These are phyloP conservation scores for Orthosia cruda DNA, from an alignment of 2,888 invertebrate species.

Conservation along the genomic window DNA sequence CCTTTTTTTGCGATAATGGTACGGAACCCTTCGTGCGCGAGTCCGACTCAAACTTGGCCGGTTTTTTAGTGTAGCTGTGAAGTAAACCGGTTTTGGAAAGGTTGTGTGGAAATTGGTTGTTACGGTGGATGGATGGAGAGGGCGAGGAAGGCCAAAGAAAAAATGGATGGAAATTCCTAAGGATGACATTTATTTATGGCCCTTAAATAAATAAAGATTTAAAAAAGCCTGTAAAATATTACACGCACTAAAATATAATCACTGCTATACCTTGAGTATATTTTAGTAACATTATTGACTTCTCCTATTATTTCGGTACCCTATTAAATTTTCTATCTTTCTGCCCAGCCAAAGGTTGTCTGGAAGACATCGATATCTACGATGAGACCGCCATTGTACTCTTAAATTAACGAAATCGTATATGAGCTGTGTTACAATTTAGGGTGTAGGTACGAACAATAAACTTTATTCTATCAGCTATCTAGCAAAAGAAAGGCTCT, in stretches of 20 bases:
- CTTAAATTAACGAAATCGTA: not conserved
- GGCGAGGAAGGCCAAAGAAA: too few species aligned
- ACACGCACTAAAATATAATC: not conserved
- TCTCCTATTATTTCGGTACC: slow-evolving; percentile 16
- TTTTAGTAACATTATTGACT: not conserved
- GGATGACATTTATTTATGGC: too few species aligned
- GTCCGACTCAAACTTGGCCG: too few species aligned
- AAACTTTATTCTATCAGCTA: too few species aligned
- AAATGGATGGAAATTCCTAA: too few species aligned
- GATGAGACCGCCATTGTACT: not conserved
- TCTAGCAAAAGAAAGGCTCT: too few species aligned
- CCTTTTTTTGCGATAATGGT: too few species aligned
- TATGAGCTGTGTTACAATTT: not conserved
- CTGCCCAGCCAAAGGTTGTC: slow-evolving; percentile 18
- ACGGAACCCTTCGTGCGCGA: too few species aligned
- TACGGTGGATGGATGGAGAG: too few species aligned
- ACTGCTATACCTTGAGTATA: too few species aligned
- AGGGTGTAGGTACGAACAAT: not conserved
- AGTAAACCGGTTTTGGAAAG: not conserved
- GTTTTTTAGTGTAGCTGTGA: not conserved
- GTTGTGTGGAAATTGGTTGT: too few species aligned
- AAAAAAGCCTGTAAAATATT: not conserved
- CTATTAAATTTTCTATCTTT: slow-evolving; percentile 12
- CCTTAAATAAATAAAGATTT: too few species aligned
- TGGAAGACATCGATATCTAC: not conserved